Evolutionary conservation across 1,140 invertebrate species (phyloP).

Genomic region (Bombus waltoni): DNA sequence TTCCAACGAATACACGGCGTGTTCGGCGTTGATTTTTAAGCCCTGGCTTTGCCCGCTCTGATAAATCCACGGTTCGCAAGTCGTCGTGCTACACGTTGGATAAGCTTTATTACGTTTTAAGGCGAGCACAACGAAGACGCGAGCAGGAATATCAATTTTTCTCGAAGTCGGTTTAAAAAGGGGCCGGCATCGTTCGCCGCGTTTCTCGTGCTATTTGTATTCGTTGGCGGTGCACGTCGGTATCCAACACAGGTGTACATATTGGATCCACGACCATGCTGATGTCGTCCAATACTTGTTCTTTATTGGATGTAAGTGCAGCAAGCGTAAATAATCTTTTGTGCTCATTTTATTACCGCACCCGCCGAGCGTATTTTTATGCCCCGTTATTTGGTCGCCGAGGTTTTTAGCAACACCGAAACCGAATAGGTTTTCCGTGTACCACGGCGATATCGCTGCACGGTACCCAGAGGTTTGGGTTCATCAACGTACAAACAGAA

Average conservation of each 20-base stretch:
- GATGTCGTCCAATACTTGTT: conserved; percentile 66
- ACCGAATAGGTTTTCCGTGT: conserved; percentile 20
- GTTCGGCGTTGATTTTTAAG: conserved; percentile 21
- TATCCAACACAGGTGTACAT: conserved; percentile 63
- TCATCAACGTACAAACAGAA: background rate
- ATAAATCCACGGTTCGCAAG: conserved; percentile 39
- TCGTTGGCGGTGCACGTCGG: conserved; percentile 56
- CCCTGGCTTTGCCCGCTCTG: background rate
- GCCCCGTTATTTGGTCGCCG: conserved; percentile 43
- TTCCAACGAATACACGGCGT: background rate
- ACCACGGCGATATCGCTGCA: conserved; percentile 15
- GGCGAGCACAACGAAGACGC: conserved; percentile 12
- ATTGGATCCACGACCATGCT: conserved; percentile 57
- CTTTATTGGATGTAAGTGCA: conserved; percentile 70
- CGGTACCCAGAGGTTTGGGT: background rate
- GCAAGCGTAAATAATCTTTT: conserved; percentile 68
- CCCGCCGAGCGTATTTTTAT: conserved; percentile 53
- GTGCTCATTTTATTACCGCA: conserved; percentile 66
- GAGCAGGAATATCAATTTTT: conserved; percentile 66
- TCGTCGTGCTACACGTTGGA: background rate
- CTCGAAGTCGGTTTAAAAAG: conserved; percentile 46
- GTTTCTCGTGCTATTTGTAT: conserved; percentile 55
- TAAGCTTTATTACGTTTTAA: conserved; percentile 61
- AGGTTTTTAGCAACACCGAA: conserved; percentile 45
- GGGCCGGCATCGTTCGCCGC: conserved; percentile 21